phyloP scores from a whole-genome alignment of 2,113 vertebrate species.

The Atlantisia rogersi region DNA sequence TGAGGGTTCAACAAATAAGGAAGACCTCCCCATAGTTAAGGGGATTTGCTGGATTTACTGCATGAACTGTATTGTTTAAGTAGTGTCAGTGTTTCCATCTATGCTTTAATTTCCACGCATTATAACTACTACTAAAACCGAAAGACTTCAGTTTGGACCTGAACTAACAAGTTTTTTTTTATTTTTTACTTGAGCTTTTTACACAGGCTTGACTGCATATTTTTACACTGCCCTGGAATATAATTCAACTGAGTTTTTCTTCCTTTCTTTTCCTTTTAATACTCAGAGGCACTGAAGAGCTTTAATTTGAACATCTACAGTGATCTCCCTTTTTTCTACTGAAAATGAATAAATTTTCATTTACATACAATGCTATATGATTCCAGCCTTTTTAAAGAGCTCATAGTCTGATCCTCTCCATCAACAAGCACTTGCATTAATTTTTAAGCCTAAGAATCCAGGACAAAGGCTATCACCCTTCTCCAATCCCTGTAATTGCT shows the following conservation, averaged over 20 bases:
- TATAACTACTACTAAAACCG: not conserved
- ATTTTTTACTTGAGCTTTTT: not conserved
- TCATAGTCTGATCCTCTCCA: not conserved
- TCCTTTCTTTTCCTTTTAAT: not conserved
- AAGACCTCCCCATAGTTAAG: not conserved
- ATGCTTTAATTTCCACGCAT: not conserved
- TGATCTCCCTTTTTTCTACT: not conserved
- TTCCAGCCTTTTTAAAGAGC: constrained; percentile 13
- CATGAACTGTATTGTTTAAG: not conserved
- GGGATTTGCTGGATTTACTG: not conserved
- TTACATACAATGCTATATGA: not conserved
- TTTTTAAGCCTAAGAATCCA: not conserved
- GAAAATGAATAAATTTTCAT: not conserved
- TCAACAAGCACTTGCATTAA: not conserved
- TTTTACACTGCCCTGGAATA: no score
- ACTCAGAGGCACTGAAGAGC: not conserved
- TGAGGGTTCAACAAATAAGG: not conserved
- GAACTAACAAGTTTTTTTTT: not conserved
- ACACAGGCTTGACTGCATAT: not conserved
- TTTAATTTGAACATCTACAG: not conserved
- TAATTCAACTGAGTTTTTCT: not conserved
- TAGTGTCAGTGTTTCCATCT: not conserved
- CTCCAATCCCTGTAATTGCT: not conserved
- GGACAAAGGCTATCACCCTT: not conserved
- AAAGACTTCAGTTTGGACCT: not conserved